Percentiles rank a stretch among this genome's conserved stretches.
Evolutionary conservation across 2,888 invertebrate genomes (phyloP).

Genomic region (Tyria jacobaeae): DNA sequence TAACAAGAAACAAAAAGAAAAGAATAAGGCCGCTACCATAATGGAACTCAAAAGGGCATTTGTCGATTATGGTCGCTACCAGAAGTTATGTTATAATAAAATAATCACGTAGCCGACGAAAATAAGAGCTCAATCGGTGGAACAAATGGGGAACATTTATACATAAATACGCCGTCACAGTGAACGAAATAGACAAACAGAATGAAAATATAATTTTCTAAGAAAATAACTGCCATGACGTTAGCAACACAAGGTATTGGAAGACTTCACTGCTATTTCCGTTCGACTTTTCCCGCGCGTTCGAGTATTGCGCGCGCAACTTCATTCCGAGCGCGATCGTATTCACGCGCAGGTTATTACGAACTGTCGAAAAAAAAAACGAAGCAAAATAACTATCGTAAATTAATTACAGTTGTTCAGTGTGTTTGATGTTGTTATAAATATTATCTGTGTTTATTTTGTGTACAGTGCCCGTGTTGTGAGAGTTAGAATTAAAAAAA

Average conservation of each 20-base stretch:
- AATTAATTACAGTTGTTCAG: constrained; percentile 43
- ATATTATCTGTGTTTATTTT: constrained; percentile 51
- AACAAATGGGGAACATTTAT: neutral
- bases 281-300: constrained; percentile 72
- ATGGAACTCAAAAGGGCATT: too few relatives aligned
- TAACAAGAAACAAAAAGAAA: neutral
- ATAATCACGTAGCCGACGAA: neutral
- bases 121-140: neutral
- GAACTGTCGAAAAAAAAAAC: constrained; percentile 61
- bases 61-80: too few relatives aligned
- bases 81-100: too few relatives aligned
- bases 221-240: constrained; percentile 30
- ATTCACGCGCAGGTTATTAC: constrained; percentile 59
- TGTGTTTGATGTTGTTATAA: constrained; percentile 56
- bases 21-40: neutral
- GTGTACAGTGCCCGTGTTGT: constrained; percentile 34
- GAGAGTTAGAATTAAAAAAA: constrained; percentile 31
- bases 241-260: constrained; percentile 21
- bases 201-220: constrained; percentile 25
- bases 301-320: constrained; percentile 69
- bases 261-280: constrained; percentile 59
- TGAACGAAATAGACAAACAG: neutral
- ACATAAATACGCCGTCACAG: neutral
- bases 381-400: constrained; percentile 42
- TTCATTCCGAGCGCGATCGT: constrained; percentile 78